A percentile compares a stretch with the other conserved stretches of the same genome.
phyloP scores from a whole-genome alignment of 2,888 invertebrate species.

The Phorcus lineatus region DNA sequence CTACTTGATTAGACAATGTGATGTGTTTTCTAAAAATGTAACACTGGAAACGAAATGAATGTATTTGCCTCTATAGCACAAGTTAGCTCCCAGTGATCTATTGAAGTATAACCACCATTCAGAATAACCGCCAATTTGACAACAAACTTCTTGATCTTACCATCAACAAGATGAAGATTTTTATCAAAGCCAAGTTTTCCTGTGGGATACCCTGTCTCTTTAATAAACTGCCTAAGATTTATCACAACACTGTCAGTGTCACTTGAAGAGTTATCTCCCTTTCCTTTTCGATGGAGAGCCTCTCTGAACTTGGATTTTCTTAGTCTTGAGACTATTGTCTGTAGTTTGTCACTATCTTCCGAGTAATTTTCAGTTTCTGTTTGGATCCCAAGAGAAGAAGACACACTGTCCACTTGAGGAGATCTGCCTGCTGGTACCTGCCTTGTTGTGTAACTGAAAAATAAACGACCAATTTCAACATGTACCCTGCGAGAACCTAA shows the following conservation, averaged over 20 bases:
- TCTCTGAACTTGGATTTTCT: neutral
- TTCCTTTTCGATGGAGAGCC: neutral
- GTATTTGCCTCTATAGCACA: no score
- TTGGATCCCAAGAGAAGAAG: neutral
- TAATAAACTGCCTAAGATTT: slow-evolving; percentile 37
- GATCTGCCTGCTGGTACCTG: neutral
- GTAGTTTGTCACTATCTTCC: neutral
- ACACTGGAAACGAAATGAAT: no score
- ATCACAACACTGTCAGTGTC: slow-evolving; percentile 22
- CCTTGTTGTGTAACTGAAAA: neutral
- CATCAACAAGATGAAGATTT: slow-evolving; percentile 45
- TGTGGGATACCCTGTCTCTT: slow-evolving; percentile 25
- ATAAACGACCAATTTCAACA: no score
- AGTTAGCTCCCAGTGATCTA: no score
- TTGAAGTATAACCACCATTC: no score
- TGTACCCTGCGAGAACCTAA: no score
- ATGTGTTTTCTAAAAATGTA: no score
- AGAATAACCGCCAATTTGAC: no score
- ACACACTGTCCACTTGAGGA: neutral
- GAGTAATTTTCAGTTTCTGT: neutral
- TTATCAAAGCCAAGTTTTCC: slow-evolving; percentile 53
- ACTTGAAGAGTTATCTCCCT: neutral
- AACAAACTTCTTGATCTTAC: slow-evolving; percentile 30
- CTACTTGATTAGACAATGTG: no score
- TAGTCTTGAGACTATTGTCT: neutral